phyloP scores from a whole-genome alignment of 2,888 invertebrate genomes.

The Trichopria drosophilae region DNA sequence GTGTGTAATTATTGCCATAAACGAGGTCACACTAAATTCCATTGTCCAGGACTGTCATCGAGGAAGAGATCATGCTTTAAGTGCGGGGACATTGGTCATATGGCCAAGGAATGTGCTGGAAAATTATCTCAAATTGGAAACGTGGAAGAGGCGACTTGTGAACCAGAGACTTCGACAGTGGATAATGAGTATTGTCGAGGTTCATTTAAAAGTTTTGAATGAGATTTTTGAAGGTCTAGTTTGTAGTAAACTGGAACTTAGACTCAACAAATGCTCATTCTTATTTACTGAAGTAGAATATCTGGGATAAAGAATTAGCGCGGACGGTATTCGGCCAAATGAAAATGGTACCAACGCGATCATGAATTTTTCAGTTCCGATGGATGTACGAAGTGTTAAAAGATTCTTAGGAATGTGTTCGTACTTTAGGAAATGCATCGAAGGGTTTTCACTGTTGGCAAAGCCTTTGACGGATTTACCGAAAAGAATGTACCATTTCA shows the following conservation, averaged over 20 bases:
- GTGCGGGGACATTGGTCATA: constrained; percentile 14
- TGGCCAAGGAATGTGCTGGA: constrained; percentile 10
- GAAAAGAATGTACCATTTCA: neutral
- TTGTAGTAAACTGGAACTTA: neutral
- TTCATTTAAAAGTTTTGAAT: neutral
- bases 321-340: neutral
- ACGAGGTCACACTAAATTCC: no score
- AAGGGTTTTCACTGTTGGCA: no score
- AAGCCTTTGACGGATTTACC: neutral
- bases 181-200: neutral
- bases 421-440: neutral
- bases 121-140: no score
- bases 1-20: no score
- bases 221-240: neutral
- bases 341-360: no score
- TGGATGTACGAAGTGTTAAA: neutral
- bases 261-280: neutral
- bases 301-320: neutral
- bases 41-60: no score
- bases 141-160: no score
- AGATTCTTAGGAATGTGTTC: no score
- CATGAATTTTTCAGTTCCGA: neutral
- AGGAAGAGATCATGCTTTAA: constrained; percentile 21
- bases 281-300: neutral
- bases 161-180: no score